Percentiles rank a stretch among this genome's conserved stretches.
phyloP scores from a whole-genome alignment of 2,888 invertebrate genomes.

The Julus scanicus region DNA sequence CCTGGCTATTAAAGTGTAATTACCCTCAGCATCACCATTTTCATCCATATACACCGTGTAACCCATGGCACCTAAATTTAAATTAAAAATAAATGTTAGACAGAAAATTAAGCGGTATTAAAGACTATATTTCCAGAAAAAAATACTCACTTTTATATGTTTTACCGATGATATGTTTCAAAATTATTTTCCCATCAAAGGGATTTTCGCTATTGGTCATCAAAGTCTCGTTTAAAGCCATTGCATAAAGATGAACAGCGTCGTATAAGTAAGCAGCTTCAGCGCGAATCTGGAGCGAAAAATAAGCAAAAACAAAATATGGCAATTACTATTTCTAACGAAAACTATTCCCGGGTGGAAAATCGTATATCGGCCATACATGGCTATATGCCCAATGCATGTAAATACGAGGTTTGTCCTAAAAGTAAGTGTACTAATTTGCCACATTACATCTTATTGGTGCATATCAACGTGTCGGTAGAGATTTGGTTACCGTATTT shows the following conservation, averaged over 20 bases:
- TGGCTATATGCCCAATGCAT: too few relatives aligned
- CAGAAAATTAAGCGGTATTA: neutral
- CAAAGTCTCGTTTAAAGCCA: conserved; percentile 66
- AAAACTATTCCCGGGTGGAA: too few relatives aligned
- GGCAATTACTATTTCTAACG: too few relatives aligned
- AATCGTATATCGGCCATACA: too few relatives aligned
- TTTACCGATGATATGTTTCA: conserved; percentile 65
- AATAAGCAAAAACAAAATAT: neutral
- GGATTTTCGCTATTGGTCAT: conserved; percentile 62
- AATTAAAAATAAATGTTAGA: conserved; percentile 8
- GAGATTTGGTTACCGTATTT: too few relatives aligned
- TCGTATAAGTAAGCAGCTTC: conserved; percentile 68
- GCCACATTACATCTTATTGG: too few relatives aligned
- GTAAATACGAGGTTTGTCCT: too few relatives aligned
- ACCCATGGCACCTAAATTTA: conserved; percentile 68
- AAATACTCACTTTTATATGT: conserved; percentile 66
- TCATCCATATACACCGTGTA: conserved; percentile 93
- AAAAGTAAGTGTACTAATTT: too few relatives aligned
- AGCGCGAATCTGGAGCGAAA: conserved; percentile 61
- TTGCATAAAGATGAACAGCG: conserved; percentile 67
- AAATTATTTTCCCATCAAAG: conserved; percentile 65
- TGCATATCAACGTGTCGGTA: too few relatives aligned
- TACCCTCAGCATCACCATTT: conserved; percentile 92
- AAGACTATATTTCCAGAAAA: too few relatives aligned
- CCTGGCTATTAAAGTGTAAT: conserved; percentile 84